Conservation (phyloP, 2,113 vertebrate genomes). For the Chroicocephalus ridibundus region DNA sequence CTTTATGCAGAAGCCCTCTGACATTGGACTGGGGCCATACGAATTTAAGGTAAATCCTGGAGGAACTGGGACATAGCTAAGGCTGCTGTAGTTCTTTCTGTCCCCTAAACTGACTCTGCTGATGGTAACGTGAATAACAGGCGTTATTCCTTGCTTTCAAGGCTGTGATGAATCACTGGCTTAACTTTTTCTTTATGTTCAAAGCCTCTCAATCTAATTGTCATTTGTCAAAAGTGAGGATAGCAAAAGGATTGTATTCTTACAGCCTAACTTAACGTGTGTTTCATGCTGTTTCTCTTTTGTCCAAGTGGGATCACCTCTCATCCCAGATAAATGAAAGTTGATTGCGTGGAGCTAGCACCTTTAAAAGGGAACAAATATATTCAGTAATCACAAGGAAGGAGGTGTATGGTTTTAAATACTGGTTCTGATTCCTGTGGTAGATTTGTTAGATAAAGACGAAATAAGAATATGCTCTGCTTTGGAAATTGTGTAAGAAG, state of each 20-base stretch:
- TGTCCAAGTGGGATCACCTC: neutral
- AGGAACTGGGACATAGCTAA: neutral
- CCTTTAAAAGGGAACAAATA: neutral
- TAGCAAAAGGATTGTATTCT: neutral
- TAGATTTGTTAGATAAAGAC: neutral
- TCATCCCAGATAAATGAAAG: neutral
- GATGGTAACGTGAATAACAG: neutral
- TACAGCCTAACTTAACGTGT: neutral
- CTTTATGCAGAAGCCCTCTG: neutral
- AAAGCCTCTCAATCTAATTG: neutral
- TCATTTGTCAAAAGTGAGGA: neutral
- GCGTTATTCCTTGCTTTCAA: neutral
- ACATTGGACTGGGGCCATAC: neutral
- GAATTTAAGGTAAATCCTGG: neutral
- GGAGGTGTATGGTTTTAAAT: neutral
- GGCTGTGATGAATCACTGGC: neutral
- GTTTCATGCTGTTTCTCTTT: neutral
- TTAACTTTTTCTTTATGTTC: neutral
- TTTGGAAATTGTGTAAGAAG: slow-evolving; percentile 1
- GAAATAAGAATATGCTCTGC: neutral
- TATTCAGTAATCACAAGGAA: neutral
- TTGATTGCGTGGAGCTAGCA: neutral
- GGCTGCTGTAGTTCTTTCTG: neutral
- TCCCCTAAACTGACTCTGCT: neutral
- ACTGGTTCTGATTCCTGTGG: neutral